Evolutionary conservation across 23 tunicate genomes (phyloP).

Genomic region (Clavelina lepadiformis): DNA sequence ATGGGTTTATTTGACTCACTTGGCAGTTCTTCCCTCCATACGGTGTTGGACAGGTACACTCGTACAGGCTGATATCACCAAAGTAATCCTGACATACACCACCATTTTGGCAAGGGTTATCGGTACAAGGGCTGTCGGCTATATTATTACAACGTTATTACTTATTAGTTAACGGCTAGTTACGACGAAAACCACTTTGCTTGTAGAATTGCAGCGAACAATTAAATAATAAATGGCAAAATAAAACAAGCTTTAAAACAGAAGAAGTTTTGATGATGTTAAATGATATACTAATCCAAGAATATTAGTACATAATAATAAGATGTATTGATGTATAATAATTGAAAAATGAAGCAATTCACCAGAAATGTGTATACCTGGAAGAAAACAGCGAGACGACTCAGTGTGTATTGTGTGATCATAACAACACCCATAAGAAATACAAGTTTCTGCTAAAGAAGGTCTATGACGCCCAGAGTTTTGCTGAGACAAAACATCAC

Average conservation of each 20-base stretch:
- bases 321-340: too few species aligned
- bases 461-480: neutral
- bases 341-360: too few species aligned
- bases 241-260: too few species aligned
- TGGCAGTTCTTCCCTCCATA: slow-evolving; percentile 53
- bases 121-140: slow-evolving; percentile 37
- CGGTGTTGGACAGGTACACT: slow-evolving; percentile 29
- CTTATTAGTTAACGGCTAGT: too few species aligned
- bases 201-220: too few species aligned
- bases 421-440: slow-evolving; percentile 8
- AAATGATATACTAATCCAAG: too few species aligned
- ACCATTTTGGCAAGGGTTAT: slow-evolving; percentile 27
- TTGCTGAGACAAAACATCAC: neutral
- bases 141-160: too few species aligned
- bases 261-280: too few species aligned
- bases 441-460: slow-evolving; percentile 1
- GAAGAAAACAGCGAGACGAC: slow-evolving; percentile 2
- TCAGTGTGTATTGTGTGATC: neutral
- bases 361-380: slow-evolving; percentile 1
- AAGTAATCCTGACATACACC: slow-evolving; percentile 33
- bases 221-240: too few species aligned
- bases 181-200: too few species aligned
- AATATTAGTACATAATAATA: too few species aligned
- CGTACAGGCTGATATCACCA: slow-evolving; percentile 6
- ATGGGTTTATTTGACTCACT: slow-evolving; percentile 11